Evolutionary conservation across 2,888 invertebrate genomes (phyloP), one percentile per base, ranked within the genome.

Genomic region (Endomychus coccineus): DNA sequence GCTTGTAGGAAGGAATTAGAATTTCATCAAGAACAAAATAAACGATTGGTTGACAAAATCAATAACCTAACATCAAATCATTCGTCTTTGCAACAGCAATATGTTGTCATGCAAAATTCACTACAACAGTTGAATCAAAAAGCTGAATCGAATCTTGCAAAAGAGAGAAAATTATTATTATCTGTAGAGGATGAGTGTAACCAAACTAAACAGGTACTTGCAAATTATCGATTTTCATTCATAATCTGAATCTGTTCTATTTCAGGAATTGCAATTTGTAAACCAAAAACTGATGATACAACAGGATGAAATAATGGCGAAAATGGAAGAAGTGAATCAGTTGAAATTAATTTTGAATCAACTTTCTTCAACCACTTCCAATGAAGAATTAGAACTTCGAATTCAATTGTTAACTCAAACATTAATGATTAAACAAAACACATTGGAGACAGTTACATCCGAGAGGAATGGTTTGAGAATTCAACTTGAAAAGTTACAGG

Each of bases 381-480:
- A 53, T 73, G 49, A 69, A 68, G 56, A 72, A 68, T 49, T 62
- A 32, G 66, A 68, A 44, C 55, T 56, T 15, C 63, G 72, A 27
- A 64, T 80, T 6, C 70, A 74, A 28, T 68, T 71, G 2, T 68
- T 92, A 10, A 90, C 91, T 0, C 82, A 90, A 57, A 85, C 83
- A 27, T 68, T 94, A 19, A 84, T 92, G 36, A 77, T 83, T 55
- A 90, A 87, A 58, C 94, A 94, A 64, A 81, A 80, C 25, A 76
- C 80, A 47, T 69, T 94, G n/a, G 92, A 94, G 59, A 71, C 78
- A 12, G 69, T 88, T 24, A 77, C 87, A 35, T 83, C 85, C 0
- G 91, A 92, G 55, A 80, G 87, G 57, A 90, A 90, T 68, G 87
- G 89, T 12, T 68, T 92, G 32, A 73, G 75, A 48, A 71, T 92